Evolutionary conservation across 1,140 invertebrate species (phyloP), one percentile per base, ranked within the genome.

Genomic region (Coelopa frigida): DNA sequence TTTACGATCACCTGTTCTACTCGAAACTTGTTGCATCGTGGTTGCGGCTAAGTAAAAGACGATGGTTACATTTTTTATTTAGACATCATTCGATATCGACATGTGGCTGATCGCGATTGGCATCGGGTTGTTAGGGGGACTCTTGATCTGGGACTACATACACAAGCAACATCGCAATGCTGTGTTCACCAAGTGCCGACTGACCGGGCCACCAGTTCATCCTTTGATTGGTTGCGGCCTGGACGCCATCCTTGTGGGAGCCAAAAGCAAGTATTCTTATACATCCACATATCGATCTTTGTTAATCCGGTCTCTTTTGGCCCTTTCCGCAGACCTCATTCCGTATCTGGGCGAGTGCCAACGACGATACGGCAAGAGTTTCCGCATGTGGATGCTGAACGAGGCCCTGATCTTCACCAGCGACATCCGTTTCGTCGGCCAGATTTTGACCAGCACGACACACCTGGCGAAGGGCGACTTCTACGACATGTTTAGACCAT

Each of bases 331-430:
- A 14, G 8, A 29, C 8, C 27, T 10, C 8, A 10, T 29, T 21
- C n/a, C 12, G 18, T 11, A 21, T 7, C 21, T 4, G 14, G 20
- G 17, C 4, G 24, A 21, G 6, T 14, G n/a, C n/a, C 24, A 2
- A 21, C 17, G n/a, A 5, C 4, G 11, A 27, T 42, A 42, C n/a
- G 40, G 26, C 14, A 24, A 24, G 24, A 26, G 17, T 4, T 22
- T 24, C 11, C 21, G 40, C 72, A 14, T 72, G 70, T 17, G 82
- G 82, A 35, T 71, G 80, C 17, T 63, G 80, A 5, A 77, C 0
- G 55, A 65, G 1, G 40, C 31, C 3, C 57, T 50, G 5, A 35
- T 65, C 10, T 37, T 60, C n/a, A 54, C 52, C 15, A 61, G 36
- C 43, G 75, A 85, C 33, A 46, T 37, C 51, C 2, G 50, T 7